phyloP scores from a whole-genome alignment of 2,113 vertebrate genomes.

The Probosciger aterrimus region DNA sequence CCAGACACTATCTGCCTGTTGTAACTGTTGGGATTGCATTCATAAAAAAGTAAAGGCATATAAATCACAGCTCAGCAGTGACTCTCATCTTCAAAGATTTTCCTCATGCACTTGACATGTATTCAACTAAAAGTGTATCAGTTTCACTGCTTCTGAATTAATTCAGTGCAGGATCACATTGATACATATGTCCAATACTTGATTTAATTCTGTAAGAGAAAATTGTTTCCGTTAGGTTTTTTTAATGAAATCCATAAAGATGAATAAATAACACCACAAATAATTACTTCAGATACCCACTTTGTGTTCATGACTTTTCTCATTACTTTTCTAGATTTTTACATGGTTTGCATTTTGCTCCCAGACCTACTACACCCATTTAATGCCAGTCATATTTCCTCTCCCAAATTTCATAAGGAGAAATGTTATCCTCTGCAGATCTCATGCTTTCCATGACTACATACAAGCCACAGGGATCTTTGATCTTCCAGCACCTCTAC shows the following conservation, averaged over 20 bases:
- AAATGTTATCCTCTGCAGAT: not conserved
- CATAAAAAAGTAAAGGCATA: not conserved
- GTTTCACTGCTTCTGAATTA: not conserved
- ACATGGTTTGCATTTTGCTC: not conserved
- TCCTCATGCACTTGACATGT: not conserved
- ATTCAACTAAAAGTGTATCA: not conserved
- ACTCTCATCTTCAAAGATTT: not conserved
- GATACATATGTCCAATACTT: not conserved
- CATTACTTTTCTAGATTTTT: not conserved
- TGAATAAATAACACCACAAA: not conserved
- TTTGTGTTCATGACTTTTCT: not conserved
- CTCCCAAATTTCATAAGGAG: not conserved
- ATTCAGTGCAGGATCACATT: not conserved
- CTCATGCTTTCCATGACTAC: fast-evolving
- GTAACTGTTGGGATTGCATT: not conserved
- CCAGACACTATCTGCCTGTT: not conserved
- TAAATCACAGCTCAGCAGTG: not conserved
- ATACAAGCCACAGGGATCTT: not conserved
- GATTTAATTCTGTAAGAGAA: not conserved
- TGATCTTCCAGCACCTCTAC: not conserved
- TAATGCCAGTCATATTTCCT: not conserved
- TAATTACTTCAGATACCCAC: not conserved
- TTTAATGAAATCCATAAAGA: not conserved
- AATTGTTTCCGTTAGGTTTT: not conserved
- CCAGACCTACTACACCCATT: not conserved